Percentiles rank a stretch among this genome's conserved stretches.
Evolutionary conservation across 2,797 vertebrate species (phyloP).

Genomic region (Tarsius wallacei): DNA sequence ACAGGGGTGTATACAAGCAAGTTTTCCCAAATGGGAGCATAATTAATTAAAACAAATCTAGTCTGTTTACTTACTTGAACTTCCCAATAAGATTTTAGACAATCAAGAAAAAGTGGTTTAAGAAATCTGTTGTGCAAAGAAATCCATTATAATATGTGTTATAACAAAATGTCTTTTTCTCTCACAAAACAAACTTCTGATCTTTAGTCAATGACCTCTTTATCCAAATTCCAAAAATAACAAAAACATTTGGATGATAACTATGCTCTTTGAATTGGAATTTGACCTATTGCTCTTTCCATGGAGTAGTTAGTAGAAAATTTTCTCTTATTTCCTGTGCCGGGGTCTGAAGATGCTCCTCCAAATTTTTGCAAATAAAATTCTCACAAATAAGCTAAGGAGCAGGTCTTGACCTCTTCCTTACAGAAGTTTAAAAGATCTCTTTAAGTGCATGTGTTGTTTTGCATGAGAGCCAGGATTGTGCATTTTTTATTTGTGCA

Average conservation of each 20-base stretch:
- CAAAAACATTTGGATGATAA: slow-evolving; percentile 37
- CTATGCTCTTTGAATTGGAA: neutral
- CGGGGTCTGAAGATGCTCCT: slow-evolving; percentile 3
- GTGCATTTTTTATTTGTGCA: slow-evolving; percentile 10
- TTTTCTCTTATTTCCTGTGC: neutral
- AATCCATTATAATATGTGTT: neutral
- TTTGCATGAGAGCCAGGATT: neutral
- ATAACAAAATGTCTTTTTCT: neutral
- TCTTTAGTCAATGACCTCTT: slow-evolving; percentile 5
- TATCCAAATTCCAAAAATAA: slow-evolving; percentile 54
- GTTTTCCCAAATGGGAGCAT: neutral
- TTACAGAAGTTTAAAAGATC: slow-evolving; percentile 7
- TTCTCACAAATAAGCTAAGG: slow-evolving; percentile 54
- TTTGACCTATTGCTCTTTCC: neutral
- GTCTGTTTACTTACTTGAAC: neutral
- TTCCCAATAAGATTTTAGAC: slow-evolving; percentile 8
- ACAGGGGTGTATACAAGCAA: neutral
- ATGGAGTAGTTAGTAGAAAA: neutral
- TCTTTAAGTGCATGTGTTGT: neutral
- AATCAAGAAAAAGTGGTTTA: neutral
- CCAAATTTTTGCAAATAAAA: slow-evolving; percentile 6
- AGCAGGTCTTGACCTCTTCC: neutral
- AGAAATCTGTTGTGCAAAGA: slow-evolving; percentile 8
- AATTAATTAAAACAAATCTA: neutral
- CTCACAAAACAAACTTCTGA: neutral